Conservation (phyloP, 2,797 vertebrate species). For the Furcifer pardalis region DNA sequence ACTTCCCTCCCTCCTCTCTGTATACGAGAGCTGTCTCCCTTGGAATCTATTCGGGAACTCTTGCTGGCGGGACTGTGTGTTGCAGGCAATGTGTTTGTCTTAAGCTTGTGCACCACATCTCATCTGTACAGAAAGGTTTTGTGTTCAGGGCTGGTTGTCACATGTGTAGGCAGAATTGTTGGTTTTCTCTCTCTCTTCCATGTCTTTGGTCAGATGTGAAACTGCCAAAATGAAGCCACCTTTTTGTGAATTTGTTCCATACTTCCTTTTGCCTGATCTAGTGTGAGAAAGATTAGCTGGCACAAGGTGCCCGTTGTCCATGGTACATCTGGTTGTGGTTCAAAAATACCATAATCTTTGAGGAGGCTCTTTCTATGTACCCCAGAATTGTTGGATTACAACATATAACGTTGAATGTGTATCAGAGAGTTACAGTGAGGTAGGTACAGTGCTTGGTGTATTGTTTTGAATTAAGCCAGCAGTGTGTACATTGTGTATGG, state of each 20-base stretch:
- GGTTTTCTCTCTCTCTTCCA: too few species aligned
- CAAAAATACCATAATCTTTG: too few species aligned
- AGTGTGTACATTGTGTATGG: neutral
- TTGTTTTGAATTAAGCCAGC: neutral
- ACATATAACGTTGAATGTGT: neutral
- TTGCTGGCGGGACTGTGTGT: neutral
- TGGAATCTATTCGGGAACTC: neutral
- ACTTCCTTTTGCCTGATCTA: too few species aligned
- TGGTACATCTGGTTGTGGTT: too few species aligned
- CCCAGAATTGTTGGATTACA: neutral
- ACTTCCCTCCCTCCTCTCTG: neutral
- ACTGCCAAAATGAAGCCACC: too few species aligned
- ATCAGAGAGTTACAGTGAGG: neutral
- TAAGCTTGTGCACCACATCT: neutral
- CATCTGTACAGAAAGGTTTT: too few species aligned
- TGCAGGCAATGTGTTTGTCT: neutral
- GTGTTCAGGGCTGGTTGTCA: neutral
- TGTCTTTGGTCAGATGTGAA: too few species aligned
- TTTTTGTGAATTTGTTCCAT: too few species aligned
- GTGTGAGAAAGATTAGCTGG: too few species aligned
- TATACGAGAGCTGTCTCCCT: neutral
- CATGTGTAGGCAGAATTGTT: neutral
- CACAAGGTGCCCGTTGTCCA: too few species aligned
- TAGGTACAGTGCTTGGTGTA: neutral
- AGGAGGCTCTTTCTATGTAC: too few species aligned